Evolutionary conservation across 2,113 vertebrate species (phyloP).

Genomic region (Notechis scutatus): DNA sequence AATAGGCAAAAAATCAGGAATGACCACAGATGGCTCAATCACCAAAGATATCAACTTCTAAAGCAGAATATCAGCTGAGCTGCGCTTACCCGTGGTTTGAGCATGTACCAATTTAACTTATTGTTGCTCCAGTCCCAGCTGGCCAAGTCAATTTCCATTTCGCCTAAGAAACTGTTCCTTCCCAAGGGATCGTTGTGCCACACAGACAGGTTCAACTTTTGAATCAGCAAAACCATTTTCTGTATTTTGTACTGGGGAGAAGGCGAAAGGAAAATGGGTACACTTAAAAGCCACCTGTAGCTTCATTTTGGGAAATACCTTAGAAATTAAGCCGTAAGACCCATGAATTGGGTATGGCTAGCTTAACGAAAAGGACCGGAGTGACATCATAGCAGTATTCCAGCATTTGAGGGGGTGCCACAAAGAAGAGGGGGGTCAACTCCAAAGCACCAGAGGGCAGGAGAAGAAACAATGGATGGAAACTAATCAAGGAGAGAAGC

Average conservation of each 20-base stretch:
- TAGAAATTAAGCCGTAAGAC: not conserved
- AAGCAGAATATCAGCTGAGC: not conserved
- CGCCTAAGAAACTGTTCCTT: slow-evolving; percentile 72
- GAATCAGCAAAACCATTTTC: slow-evolving; percentile 72
- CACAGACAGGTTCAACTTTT: slow-evolving; percentile 71
- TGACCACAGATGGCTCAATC: not conserved
- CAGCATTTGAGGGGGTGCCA: not conserved
- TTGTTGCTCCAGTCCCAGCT: slow-evolving; percentile 73
- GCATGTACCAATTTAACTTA: slow-evolving; percentile 66
- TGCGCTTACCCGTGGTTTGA: slow-evolving; percentile 67
- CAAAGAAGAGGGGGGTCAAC: not conserved
- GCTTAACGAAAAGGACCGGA: not conserved
- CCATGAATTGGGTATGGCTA: not conserved
- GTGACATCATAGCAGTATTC: not conserved
- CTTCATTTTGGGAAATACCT: not conserved
- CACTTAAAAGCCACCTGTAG: not conserved
- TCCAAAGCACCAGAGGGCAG: not conserved
- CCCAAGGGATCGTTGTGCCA: slow-evolving; percentile 74
- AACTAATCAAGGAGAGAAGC: not conserved
- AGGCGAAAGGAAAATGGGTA: slow-evolving; percentile 19
- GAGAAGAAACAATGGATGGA: not conserved
- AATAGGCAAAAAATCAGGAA: not conserved
- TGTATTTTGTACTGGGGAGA: slow-evolving; percentile 72
- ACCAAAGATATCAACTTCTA: not conserved
- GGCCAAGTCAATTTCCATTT: slow-evolving; percentile 70